Evolutionary conservation across 1,140 invertebrate species (phyloP), one percentile per base, ranked within the genome.

Genomic region (Caenorhabditis tropicalis): DNA sequence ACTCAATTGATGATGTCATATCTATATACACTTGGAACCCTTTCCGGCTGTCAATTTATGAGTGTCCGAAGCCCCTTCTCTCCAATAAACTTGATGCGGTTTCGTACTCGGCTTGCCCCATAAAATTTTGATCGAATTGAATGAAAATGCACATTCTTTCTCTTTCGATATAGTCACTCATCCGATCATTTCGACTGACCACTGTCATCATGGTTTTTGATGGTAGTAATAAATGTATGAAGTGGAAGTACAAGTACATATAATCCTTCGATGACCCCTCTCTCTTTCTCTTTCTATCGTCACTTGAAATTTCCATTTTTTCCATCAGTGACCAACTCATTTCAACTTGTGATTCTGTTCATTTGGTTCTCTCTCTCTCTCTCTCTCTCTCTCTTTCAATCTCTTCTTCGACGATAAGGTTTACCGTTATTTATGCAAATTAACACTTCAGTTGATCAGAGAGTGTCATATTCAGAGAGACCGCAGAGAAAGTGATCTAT

Each of bases 251-350:
- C n/a, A n/a, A n/a, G n/a, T n/a, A n/a, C n/a, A n/a, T n/a, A n/a
- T 74, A 74, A 74, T 74, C 65, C 36, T n/a, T 74, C 65, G 65
- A 74, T 74, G 65, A 74, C 65, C 65, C 24, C 33, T n/a, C 24
- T 43, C 39, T 43, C 12, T 43, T 58, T 58, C 53, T n/a, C n/a
- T n/a, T n/a, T n/a, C 10, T 27, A 7, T 5, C 6, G 5, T 4
- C 21, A n/a, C 36, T 43, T 24, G 2, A 24, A 21, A 43, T 24
- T 46, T 12, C 65, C 60, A 39, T 12, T 43, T 43, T 43, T 43
- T 56, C 21, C 24, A 21, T 74, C 36, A 74, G 65, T 24, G 65
- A 43, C 65, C 65, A 74, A 4, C 10, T n/a, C 48, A 10, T 31
- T 65, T 6, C 31, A n/a, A 65, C 15, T 16, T 19, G 31, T 74